Base-by-base conservation (phyloP, 2,113 vertebrate genomes). In the Paraplagusia blochii region DNA sequence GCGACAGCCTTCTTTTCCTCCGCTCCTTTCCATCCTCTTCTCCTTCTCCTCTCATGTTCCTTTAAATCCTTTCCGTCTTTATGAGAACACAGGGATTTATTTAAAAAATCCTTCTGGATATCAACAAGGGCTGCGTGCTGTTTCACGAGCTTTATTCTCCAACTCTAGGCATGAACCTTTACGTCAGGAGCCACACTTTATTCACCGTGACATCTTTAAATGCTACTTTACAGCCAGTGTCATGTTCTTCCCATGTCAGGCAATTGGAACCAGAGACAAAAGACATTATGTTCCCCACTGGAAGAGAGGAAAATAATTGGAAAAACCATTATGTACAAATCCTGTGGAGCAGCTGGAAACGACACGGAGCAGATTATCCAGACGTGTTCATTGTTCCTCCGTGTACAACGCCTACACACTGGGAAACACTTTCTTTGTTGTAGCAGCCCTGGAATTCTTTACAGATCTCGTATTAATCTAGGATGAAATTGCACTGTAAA, bases 281-380 rank as follows among this genome's bases (percentile, higher is more conserved):
- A 66, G 57, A 74, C 36, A 54, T 19, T 67, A 44, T 48, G 38
- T 48, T 49, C 65, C 46, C 60, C 50, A 46, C 48, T 44, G 50
- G 56, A 13, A 42, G 45, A 11, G 58, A 11, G 58, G 45, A 66
- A 67, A 67, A 63, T 39, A 0, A 63, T 50, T 69, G 51, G 16
- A 51, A 76, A 77, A 80, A 67, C 53, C 53, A 58, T 75, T 66
- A 74, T 33, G 44, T 42, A 78, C 72, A 61, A 40, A 58, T 79
- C 68, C 48, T 52, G 54, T 7, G 18, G 53, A 54, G 79, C 83
- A 85, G 80, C 81, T 88, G 86, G 70, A 79, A 74, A 70, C 74
- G 53, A 66, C 61, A 47, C 43, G 34, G 42, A 42, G 18, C 44
- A 66, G 63, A 49, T 11, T 39, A 64, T 76, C 53, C 39, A 50